phyloP scores from a whole-genome alignment of 2,797 vertebrate genomes.

The Takifugu rubripes region DNA sequence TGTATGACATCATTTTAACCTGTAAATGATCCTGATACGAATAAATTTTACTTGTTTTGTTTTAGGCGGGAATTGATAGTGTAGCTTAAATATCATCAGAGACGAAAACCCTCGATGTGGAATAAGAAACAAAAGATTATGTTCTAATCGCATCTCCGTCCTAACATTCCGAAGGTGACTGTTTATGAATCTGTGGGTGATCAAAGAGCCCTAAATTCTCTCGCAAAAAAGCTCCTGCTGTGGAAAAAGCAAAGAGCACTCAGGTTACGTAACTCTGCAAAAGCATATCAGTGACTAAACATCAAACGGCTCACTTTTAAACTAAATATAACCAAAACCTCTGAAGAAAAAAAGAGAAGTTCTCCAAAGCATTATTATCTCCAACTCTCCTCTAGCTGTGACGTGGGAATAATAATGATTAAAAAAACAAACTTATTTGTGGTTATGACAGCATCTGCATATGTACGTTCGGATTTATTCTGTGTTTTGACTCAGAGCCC shows the following conservation, averaged over 20 bases:
- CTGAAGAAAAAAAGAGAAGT: constrained; percentile 3
- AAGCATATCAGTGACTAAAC: not conserved
- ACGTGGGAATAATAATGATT: not conserved
- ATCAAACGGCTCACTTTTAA: not conserved
- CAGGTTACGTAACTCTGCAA: not conserved
- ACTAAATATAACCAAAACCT: not conserved
- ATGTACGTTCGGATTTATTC: constrained; percentile 12
- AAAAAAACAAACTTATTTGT: constrained; percentile 11
- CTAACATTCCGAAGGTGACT: too few relatives aligned
- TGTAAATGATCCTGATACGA: too few relatives aligned
- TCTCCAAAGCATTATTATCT: constrained; percentile 12
- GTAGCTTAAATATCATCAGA: too few relatives aligned
- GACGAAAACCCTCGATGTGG: too few relatives aligned
- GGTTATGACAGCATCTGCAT: constrained; percentile 3
- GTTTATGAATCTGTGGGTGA: too few relatives aligned
- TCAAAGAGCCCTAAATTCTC: too few relatives aligned
- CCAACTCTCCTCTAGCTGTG: constrained; percentile 11
- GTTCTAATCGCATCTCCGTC: too few relatives aligned
- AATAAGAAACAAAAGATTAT: too few relatives aligned
- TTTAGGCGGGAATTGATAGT: too few relatives aligned
- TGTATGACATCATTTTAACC: too few relatives aligned
- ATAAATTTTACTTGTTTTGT: too few relatives aligned
- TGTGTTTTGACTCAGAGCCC: constrained; percentile 39
- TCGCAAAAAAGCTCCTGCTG: too few relatives aligned
- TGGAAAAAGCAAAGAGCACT: not conserved